phyloP scores from a whole-genome alignment of 2,888 invertebrate genomes.

The Tiliacea aurago region DNA sequence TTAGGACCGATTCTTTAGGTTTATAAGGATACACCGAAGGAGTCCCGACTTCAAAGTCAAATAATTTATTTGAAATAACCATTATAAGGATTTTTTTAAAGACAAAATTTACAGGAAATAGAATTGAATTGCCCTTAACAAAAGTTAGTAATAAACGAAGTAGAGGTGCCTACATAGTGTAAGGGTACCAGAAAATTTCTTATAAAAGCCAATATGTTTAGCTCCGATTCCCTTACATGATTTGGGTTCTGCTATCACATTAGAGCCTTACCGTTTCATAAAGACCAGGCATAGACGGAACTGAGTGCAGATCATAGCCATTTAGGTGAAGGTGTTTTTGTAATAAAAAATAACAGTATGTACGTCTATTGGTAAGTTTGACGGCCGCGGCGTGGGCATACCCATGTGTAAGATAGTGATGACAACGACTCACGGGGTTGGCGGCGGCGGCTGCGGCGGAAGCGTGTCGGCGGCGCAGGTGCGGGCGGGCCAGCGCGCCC shows the following conservation, averaged over 20 bases:
- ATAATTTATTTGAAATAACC: neutral
- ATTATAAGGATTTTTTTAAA: neutral
- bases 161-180: neutral
- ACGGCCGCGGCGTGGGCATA: slow-evolving; percentile 10
- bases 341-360: neutral
- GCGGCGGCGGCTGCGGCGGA: slow-evolving; percentile 80
- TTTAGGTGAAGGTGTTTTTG: neutral
- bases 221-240: neutral
- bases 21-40: neutral
- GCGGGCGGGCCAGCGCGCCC: slow-evolving; percentile 88
- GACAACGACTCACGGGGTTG: slow-evolving; percentile 85
- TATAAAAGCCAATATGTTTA: neutral
- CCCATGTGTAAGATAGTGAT: slow-evolving; percentile 39
- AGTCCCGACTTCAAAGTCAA: neutral
- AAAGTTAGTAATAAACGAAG: neutral
- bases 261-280: neutral
- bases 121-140: neutral
- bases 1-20: neutral
- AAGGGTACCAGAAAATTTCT: neutral
- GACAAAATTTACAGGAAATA: too few relatives aligned
- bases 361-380: slow-evolving; percentile 2
- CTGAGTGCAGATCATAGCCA: neutral
- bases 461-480: slow-evolving; percentile 83
- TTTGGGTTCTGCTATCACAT: neutral
- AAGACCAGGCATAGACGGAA: neutral